These are phyloP conservation scores for Mythimna vitellina DNA, from an alignment of 2,888 invertebrate species.

Conservation along the genomic window DNA sequence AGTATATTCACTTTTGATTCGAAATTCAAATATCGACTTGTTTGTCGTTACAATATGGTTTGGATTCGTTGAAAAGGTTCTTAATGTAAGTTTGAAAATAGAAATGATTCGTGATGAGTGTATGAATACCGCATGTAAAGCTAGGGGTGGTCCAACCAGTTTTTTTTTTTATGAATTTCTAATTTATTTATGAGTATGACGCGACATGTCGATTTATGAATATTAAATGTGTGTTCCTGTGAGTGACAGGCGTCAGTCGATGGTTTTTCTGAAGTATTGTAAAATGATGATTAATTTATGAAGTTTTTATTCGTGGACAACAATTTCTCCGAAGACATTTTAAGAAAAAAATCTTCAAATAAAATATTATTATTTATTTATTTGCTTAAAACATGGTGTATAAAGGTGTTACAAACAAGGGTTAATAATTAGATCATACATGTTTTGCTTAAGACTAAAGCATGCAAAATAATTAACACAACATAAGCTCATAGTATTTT, in stretches of 20 bases:
- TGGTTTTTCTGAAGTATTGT: slow-evolving; percentile 58
- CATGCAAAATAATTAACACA: no score
- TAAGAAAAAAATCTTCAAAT: no score
- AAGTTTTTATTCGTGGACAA: slow-evolving; percentile 6
- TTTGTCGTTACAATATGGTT: slow-evolving; percentile 48
- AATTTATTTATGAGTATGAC: slow-evolving; percentile 84
- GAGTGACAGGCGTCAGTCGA: slow-evolving; percentile 69
- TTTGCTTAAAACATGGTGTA: no score
- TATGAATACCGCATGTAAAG: slow-evolving; percentile 69
- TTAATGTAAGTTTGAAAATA: slow-evolving; percentile 44
- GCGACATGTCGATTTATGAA: slow-evolving; percentile 83
- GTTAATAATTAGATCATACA: no score
- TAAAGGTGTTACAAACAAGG: no score
- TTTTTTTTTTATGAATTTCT: slow-evolving; percentile 77
- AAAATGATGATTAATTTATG: slow-evolving; percentile 52
- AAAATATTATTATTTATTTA: no score
- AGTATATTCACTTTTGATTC: slow-evolving; percentile 53
- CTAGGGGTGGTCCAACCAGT: slow-evolving; percentile 80
- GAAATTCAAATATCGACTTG: slow-evolving; percentile 22
- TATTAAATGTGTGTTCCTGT: slow-evolving; percentile 75
- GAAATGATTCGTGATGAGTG: slow-evolving; percentile 72
- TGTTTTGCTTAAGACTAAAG: no score
- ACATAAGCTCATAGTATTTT: no score
- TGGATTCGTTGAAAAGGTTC: slow-evolving; percentile 39
- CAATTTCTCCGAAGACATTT: slow-evolving; percentile 4